These are phyloP conservation scores for Atrichornis clamosus DNA, from an alignment of 2,113 vertebrate genomes.

Conservation along the genomic window DNA sequence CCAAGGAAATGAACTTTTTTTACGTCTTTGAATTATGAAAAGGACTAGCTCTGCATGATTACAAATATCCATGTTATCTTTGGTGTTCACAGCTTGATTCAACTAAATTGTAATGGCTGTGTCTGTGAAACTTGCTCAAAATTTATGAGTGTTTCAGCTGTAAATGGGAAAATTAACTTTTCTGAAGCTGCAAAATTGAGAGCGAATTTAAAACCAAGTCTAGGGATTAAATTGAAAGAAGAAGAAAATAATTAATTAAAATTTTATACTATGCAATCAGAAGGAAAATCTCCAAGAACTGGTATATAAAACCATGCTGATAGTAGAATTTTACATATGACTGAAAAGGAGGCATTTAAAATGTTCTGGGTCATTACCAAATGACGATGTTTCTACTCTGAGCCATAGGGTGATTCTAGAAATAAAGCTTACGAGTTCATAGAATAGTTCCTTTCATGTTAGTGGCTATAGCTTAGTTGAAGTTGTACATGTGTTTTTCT, in stretches of 20 bases:
- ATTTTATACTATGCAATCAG: slow-evolving; percentile 14
- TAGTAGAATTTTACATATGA: not conserved
- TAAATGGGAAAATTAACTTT: not conserved
- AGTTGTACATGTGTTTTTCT: slow-evolving; percentile 17
- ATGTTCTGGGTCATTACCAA: not conserved
- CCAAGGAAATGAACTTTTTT: slow-evolving; percentile 14
- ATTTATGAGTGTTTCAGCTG: slow-evolving; percentile 18
- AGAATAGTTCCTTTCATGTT: not conserved
- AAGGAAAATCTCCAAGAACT: not conserved
- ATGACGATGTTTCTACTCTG: not conserved
- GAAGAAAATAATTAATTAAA: not conserved
- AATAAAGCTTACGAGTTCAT: not conserved
- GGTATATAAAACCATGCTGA: not conserved
- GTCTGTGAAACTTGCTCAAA: slow-evolving; percentile 49
- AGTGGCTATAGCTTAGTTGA: slow-evolving; percentile 21
- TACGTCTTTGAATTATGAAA: not conserved
- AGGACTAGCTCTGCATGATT: slow-evolving; percentile 25
- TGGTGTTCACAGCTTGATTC: slow-evolving; percentile 33
- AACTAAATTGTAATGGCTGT: slow-evolving; percentile 59
- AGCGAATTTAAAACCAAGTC: not conserved
- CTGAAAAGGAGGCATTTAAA: not conserved
- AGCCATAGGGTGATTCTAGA: not conserved
- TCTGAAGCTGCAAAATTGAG: slow-evolving; percentile 16
- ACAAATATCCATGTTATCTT: not conserved
- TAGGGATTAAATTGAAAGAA: not conserved